These are phyloP conservation scores for Drosophila siamana DNA, from an alignment of 2,888 invertebrate species.

Conservation along the genomic window DNA sequence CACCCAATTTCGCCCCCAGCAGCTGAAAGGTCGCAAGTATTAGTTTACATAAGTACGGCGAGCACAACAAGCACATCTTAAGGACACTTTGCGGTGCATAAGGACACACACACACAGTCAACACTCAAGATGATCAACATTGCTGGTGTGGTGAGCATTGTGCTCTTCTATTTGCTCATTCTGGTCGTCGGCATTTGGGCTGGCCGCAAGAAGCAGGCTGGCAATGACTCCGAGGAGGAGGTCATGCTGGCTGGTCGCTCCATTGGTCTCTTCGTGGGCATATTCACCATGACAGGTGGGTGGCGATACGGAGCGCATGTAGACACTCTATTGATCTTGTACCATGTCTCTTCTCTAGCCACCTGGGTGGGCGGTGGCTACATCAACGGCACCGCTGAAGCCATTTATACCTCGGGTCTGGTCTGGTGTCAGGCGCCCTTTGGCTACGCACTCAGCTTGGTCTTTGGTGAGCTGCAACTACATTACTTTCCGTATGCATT, in stretches of 20 bases:
- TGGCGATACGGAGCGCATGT: not conserved
- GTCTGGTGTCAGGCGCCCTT: constrained; percentile 99
- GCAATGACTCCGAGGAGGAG: constrained; percentile 97
- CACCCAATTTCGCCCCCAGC: not conserved
- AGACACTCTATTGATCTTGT: not conserved
- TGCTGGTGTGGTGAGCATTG: constrained; percentile 96
- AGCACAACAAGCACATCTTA: constrained; percentile 23
- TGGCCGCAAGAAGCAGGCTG: constrained; percentile 94
- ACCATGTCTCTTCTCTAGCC: constrained; percentile 87
- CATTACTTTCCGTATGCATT: not conserved
- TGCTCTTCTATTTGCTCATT: constrained; percentile 98
- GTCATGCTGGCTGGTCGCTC: constrained; percentile 99
- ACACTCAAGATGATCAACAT: constrained; percentile 91
- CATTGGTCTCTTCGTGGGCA: constrained; percentile 98
- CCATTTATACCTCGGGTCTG: constrained; percentile 95
- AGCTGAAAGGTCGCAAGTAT: constrained; percentile 61
- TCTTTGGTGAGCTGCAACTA: constrained; percentile 90
- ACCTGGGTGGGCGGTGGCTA: constrained; percentile 99
- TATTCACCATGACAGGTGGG: constrained; percentile 99
- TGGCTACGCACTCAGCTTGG: constrained; percentile 97
- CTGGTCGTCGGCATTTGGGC: constrained; percentile 99
- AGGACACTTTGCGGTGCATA: constrained; percentile 20
- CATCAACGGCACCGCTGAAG: constrained; percentile 99
- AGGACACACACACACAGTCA: constrained; percentile 7
- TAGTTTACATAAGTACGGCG: constrained; percentile 30